Evolutionary conservation across 2,888 invertebrate species (phyloP), one percentile per base, ranked within the genome.

Genomic region (Trissolcus brochymenae): DNA sequence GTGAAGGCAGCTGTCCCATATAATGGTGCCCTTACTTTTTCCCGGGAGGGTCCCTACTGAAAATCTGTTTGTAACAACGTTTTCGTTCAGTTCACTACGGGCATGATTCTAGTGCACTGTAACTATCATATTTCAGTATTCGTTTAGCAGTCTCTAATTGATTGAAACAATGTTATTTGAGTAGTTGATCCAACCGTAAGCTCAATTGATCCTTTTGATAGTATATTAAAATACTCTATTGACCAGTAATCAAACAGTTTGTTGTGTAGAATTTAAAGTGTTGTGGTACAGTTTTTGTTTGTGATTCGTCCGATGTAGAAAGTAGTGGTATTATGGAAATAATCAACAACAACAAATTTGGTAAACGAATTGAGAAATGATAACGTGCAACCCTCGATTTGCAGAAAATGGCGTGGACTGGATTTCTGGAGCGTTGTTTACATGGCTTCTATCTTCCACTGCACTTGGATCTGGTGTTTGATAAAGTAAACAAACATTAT

Each of bases 361-460:
- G 56, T 62, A 50, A 55, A 72, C 67, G 54, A 14, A 55, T 60
- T 21, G 35, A 35, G 43, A 60, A 46, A 61, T 77, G 77, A 59
- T 79, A 77, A 79, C 66, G 68, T 71, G 68, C 67, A 72, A 72
- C 68, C 71, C 79, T 79, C 79, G 75, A 72, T 79, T 79, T 77
- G 65, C 79, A 79, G 79, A 79, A 71, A 66, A 79, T 79, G 79
- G 75, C 77, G 35, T 2, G 61, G 61, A 74, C 77, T 67, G 75
- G 79, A 74, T 77, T 75, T 68, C 79, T 59, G 72, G 77, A 75
- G 53, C 59, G 71, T 79, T 74, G 70, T 79, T 75, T 72, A 68
- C 60, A 72, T 59, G 49, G 72, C 68, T 70, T 62, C 70, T 70
- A 50, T 65, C 74, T 64, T 51, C 71, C 61, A 57, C 75, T 55